phyloP scores from a whole-genome alignment of 2,888 invertebrate species.

The Morinoia aosen region DNA sequence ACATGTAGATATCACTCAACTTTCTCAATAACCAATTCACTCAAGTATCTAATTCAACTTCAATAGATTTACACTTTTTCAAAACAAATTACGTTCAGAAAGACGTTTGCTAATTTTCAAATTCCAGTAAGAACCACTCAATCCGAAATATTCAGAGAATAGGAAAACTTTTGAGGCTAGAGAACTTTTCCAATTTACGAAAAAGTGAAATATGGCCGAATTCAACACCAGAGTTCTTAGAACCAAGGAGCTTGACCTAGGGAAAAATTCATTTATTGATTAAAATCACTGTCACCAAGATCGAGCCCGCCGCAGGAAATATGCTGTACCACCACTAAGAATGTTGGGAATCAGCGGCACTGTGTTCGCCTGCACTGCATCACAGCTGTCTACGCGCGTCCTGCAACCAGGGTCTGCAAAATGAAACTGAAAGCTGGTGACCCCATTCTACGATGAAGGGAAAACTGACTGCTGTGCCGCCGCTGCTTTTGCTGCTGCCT shows the following conservation, averaged over 20 bases:
- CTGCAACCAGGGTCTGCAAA: conserved; percentile 43
- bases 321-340: not conserved
- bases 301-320: not conserved
- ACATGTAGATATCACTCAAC: not conserved
- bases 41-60: not conserved
- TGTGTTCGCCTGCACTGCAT: not conserved
- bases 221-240: not conserved
- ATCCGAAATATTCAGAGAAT: not conserved
- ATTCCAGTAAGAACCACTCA: not conserved
- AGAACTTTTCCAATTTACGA: not conserved
- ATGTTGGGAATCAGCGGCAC: conserved; percentile 8
- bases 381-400: conserved; percentile 41
- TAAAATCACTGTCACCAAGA: not conserved
- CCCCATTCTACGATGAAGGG: conserved; percentile 43
- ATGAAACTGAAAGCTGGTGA: conserved; percentile 51
- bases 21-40: not conserved
- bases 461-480: conserved; percentile 26
- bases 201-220: not conserved
- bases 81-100: not conserved
- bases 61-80: not conserved
- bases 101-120: not conserved
- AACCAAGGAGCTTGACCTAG: not conserved
- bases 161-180: not conserved
- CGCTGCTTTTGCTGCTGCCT: conserved; percentile 14
- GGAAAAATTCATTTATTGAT: not conserved